phyloP scores from a whole-genome alignment of 1,140 invertebrate genomes.

The Magallana angulata region DNA sequence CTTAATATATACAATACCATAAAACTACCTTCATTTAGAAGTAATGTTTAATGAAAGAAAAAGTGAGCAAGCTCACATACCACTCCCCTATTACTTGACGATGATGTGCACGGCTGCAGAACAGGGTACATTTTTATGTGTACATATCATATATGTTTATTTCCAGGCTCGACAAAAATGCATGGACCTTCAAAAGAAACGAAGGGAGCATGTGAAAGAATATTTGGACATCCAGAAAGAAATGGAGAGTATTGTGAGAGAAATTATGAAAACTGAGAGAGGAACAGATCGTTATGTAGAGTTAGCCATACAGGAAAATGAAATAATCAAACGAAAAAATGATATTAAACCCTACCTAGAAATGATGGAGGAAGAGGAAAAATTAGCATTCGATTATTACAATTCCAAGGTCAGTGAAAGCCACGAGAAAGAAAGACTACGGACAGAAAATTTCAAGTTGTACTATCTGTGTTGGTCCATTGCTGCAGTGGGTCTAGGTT shows the following conservation, averaged over 20 bases:
- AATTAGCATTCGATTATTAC: conserved; percentile 84
- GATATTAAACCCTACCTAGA: conserved; percentile 73
- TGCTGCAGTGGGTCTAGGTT: conserved; percentile 84
- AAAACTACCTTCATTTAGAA: no score
- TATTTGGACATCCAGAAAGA: conserved; percentile 82
- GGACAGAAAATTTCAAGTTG: conserved; percentile 88
- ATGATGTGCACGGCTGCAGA: no score
- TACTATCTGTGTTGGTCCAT: conserved; percentile 88
- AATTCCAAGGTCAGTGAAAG: conserved; percentile 85
- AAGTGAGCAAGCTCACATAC: no score
- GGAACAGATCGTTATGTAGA: conserved; percentile 85
- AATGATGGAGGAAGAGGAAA: conserved; percentile 80
- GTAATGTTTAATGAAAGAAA: no score
- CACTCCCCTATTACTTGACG: no score
- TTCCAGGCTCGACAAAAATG: conserved; percentile 14
- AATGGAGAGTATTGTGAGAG: conserved; percentile 84
- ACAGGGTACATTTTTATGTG: no score
- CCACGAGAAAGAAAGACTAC: conserved; percentile 87
- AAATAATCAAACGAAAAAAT: conserved; percentile 77
- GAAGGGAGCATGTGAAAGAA: conserved; percentile 82
- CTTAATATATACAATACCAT: no score
- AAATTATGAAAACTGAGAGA: conserved; percentile 85
- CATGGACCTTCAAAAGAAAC: conserved; percentile 80
- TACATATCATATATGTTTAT: not conserved
- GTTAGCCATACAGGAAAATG: conserved; percentile 81